These are phyloP conservation scores for Linyphia triangularis DNA, from an alignment of 2,888 invertebrate species.

Conservation along the genomic window DNA sequence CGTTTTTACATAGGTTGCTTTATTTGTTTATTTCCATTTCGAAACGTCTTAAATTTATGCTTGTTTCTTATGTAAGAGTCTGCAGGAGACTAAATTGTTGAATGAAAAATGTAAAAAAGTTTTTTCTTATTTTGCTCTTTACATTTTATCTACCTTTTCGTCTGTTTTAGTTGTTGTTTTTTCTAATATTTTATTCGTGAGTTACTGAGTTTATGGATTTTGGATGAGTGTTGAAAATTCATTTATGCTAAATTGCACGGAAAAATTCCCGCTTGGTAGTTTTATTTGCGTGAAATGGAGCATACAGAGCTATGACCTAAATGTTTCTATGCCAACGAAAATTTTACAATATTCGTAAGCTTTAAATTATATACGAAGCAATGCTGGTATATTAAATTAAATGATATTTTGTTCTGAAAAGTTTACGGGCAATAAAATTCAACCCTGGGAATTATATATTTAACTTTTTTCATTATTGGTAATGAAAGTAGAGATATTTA, in stretches of 20 bases:
- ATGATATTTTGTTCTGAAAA: no score
- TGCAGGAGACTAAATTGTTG: constrained; percentile 8
- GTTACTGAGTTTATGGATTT: no score
- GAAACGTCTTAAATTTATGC: constrained; percentile 27
- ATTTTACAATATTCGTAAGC: no score
- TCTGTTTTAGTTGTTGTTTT: not conserved
- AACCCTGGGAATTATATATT: no score
- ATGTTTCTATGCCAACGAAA: no score
- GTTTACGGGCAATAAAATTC: no score
- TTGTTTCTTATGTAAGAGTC: not conserved
- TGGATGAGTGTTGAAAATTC: constrained; percentile 21
- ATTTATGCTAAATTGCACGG: constrained; percentile 25
- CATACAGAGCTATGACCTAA: no score
- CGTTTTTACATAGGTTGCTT: not conserved
- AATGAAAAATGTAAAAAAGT: constrained; percentile 32
- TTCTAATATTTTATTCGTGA: not conserved
- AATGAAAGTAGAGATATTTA: no score
- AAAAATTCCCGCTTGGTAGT: not conserved
- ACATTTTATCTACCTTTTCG: not conserved
- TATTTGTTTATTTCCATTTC: constrained; percentile 26
- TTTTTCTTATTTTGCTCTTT: not conserved
- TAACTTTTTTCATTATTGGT: no score
- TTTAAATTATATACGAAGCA: no score
- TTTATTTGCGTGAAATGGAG: not conserved
- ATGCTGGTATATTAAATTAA: no score